Conservation (phyloP, 2,888 invertebrate genomes). For the Pantelozetes paolii region DNA sequence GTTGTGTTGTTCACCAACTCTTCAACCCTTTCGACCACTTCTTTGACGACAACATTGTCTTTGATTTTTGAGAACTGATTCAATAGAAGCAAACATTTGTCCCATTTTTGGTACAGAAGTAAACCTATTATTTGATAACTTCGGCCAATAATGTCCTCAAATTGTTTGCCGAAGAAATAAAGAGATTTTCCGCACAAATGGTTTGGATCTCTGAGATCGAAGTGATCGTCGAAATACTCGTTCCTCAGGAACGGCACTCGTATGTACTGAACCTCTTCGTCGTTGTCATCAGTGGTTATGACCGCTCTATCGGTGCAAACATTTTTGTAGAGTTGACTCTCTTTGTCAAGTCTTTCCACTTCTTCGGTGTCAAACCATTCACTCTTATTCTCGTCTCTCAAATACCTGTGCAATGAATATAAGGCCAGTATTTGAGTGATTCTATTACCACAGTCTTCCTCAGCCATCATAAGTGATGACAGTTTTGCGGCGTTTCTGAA, state of each 20-base stretch:
- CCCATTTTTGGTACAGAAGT: constrained; percentile 65
- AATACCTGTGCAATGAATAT: constrained; percentile 69
- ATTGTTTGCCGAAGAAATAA: constrained; percentile 49
- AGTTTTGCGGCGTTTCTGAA: constrained; percentile 67
- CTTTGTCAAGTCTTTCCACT: background rate
- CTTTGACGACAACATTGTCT: background rate
- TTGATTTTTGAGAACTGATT: constrained; percentile 19
- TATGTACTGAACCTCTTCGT: constrained; percentile 53
- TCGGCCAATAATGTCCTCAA: constrained; percentile 48
- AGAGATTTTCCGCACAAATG: constrained; percentile 79
- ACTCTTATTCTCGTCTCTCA: constrained; percentile 50
- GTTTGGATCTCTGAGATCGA: constrained; percentile 69
- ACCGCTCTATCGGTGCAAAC: constrained; percentile 50
- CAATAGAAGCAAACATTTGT: constrained; percentile 51
- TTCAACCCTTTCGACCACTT: constrained; percentile 24
- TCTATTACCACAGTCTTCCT: constrained; percentile 74
- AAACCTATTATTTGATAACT: constrained; percentile 61
- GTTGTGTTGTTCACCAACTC: background rate
- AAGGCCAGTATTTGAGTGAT: constrained; percentile 66
- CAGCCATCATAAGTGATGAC: constrained; percentile 75
- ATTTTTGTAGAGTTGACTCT: constrained; percentile 33
- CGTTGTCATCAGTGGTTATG: constrained; percentile 50
- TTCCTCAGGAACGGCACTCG: constrained; percentile 74
- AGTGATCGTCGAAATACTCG: constrained; percentile 81
- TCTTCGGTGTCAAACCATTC: constrained; percentile 21